A percentile compares a stretch with the other conserved stretches of the same genome.
Evolutionary conservation across 2,888 invertebrate genomes (phyloP).

Genomic region (Pammene fasciana): DNA sequence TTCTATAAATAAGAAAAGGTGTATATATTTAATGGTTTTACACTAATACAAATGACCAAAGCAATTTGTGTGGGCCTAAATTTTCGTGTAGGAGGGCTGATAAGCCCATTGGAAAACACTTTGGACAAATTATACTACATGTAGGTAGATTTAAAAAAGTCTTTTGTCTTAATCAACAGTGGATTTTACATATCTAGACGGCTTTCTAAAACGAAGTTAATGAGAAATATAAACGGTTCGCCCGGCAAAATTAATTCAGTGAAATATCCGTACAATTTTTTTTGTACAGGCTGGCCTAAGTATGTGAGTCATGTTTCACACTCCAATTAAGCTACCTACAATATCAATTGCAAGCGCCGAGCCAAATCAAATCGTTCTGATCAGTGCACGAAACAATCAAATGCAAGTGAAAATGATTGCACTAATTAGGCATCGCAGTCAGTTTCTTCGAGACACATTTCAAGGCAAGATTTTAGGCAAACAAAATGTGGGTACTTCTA

Average conservation of each 20-base stretch:
- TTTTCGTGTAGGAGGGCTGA: constrained; percentile 25
- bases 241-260: constrained; percentile 34
- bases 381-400: constrained; percentile 71
- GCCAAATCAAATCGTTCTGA: constrained; percentile 73
- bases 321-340: constrained; percentile 80
- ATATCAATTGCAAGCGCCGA: constrained; percentile 72
- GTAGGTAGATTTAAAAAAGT: constrained; percentile 26
- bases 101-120: neutral
- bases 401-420: constrained; percentile 60
- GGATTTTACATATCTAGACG: neutral
- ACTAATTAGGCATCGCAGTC: constrained; percentile 38
- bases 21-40: constrained; percentile 27
- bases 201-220: constrained; percentile 29
- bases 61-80: constrained; percentile 7
- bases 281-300: constrained; percentile 69
- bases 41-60: constrained; percentile 19
- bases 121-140: constrained; percentile 1
- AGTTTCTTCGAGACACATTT: constrained; percentile 32
- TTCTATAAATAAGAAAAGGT: constrained; percentile 39
- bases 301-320: constrained; percentile 80
- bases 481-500: constrained; percentile 66
- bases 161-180: too few relatives aligned
- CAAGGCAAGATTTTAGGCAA: constrained; percentile 30
- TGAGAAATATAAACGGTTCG: constrained; percentile 1
- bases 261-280: constrained; percentile 49